Evolutionary conservation across 2,113 vertebrate genomes (phyloP), one percentile per base, ranked within the genome.

Genomic region (Mustela lutreola): DNA sequence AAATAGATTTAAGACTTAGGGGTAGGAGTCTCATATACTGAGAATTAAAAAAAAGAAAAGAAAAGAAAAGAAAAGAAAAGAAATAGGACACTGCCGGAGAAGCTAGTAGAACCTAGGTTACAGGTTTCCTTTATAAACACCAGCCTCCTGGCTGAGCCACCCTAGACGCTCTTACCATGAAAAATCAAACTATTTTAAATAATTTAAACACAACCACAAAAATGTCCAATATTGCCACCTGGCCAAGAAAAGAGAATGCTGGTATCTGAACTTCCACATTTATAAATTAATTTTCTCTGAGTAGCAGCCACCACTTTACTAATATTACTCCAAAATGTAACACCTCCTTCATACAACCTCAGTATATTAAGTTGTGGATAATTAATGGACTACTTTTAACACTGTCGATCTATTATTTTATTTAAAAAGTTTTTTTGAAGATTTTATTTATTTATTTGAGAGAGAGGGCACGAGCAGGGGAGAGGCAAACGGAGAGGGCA

Each of bases 231-330:
- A 89, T 39, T 62, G 3, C 0, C 63, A 28, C 14, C 19, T 90
- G 63, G 79, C 15, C 42, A 45, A 94, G n/a, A 95, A 95, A 98
- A 87, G 15, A 31, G 3, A 50, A 92, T 48, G 71, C 42, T 84
- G 48, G 22, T 63, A 31, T 67, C n/a, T 83, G 60, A 71, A 53
- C 62, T 58, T 26, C 15, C 56, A 89, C 24, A 62, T 56, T 87
- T n/a, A 92, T 83, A 16, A 63, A 14, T 86, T 67, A 93, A 58
- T 89, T 91, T 93, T 96, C 33, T 82, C 42, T 82, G 26, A 95
- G 42, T 76, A 83, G 42, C 3, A 33, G 19, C 4, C 85, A 83
- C 75, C 3, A 2, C 21, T 94, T 83, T 83, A 82, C 53, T 79
- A 48, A 21, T 3, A 79, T 14, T 26, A 15, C 7, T 56, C 92